Evolutionary conservation across 2,797 vertebrate genomes (phyloP), one percentile per base, ranked within the genome.

Genomic region (Sebastes vulpes): DNA sequence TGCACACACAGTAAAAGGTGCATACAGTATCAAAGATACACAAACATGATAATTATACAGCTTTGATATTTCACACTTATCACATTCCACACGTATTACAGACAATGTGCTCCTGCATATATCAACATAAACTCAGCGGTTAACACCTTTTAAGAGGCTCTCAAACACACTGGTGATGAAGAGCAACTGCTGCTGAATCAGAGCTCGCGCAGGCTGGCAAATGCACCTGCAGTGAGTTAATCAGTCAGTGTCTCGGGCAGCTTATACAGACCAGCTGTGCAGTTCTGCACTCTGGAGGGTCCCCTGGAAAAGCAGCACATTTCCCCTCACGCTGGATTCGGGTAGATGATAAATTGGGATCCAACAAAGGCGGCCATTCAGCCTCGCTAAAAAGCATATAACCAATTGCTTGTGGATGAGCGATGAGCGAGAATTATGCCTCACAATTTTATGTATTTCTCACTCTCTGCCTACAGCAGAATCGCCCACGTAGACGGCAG

Each of bases 171-270:
- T 4, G 18, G 58, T 77, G 86, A 92, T 83, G 71, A 86, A 85
- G 82, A 91, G 82, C 78, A 75, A 81, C 84, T 68, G 80, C 81
- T 75, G 75, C 74, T 57, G 79, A 79, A 16, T 20, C 1, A 28
- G 65, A 65, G 73, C 59, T 75, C 9, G 42, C 25, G 7, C 74
- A 46, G 72, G 26, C 83, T 73, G 81, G 66, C 65, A 21, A 77
- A 81, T 92, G 84, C 91, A 92, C 91, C 89, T 91, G 91, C 88
- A 92, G 68, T 73, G 80, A 86, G 88, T 90, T 86, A 88, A 92
- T 93, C 88, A 87, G 89, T 91, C 89, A 91, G 83, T 90, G 90
- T 91, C 91, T 82, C 4, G 1, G 64, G 25, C 71, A 65, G 81
- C 86, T 91, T 82, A 91, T 77, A 80, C 86, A 84, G 63, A 88